Base-by-base conservation (phyloP, 2,888 invertebrate species). In the Dugesia japonica region DNA sequence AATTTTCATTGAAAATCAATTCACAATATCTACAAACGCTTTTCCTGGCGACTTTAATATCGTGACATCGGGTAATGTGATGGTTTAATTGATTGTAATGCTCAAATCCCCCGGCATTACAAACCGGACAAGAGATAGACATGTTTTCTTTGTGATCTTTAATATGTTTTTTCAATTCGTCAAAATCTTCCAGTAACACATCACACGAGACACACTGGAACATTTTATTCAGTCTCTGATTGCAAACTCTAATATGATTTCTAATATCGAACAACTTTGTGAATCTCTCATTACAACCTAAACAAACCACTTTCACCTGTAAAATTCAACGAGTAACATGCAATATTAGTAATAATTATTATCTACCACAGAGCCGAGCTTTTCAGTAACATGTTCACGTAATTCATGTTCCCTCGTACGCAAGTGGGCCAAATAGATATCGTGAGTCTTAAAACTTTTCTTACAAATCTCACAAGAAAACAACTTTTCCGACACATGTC, bases 401-500 rank as follows among this genome's bases (percentile, higher is more conserved):
- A 73, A 42, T 42, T 73, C 73, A 26, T 73, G 73, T 23, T 73
- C 73, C 23, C 73, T 73, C 1, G 73, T 73, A 15, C 73, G 73
- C 73, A 73, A 26, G 23, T 73, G 73, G n/a, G 73, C 73, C 73
- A 73, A 31, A 20, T 27, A 42, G 0, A 73, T 73, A 23, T 73
- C 73, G 28, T 38, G 42, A 26, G 73, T 73, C 20, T 31, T 73
- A 13, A 73, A 73, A 31, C 26, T 26, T 26, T 73, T 73, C 33
- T 73, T 73, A 23, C 73, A 73, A 28, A 73, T 73, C 17, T 73
- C 33, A 42, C 73, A 73, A 23, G 17, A 20, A 23, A 73, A 73
- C 17, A 42, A 20, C 28, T 42, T 73, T 23, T 73, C 73, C 28
- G 42, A 38, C 20, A 38, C 92, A 84, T 92, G 92, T 80, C 92